phyloP scores from a whole-genome alignment of 2,888 invertebrate species.

The Cephus nigrinus region DNA sequence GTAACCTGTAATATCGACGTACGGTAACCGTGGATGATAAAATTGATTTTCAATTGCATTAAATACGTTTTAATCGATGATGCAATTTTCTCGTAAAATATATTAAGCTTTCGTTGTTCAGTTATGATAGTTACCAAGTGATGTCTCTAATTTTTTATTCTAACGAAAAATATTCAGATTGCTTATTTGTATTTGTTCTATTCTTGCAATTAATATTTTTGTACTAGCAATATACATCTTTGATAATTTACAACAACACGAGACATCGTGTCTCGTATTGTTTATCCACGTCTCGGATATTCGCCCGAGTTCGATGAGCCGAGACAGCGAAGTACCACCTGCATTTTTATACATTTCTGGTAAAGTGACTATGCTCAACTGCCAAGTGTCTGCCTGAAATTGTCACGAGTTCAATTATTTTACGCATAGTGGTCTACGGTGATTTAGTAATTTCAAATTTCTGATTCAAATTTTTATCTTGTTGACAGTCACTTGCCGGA shows the following conservation, averaged over 20 bases:
- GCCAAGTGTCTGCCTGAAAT: conserved; percentile 16
- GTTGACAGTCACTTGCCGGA: not conserved
- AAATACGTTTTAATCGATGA: not conserved
- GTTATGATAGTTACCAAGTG: not conserved
- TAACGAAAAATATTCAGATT: not conserved
- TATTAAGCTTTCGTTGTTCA: not conserved
- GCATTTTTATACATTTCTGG: conserved; percentile 16
- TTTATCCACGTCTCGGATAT: not conserved
- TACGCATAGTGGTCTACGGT: not conserved
- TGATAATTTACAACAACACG: not conserved
- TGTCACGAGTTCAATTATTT: conserved; percentile 11
- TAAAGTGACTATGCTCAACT: conserved; percentile 22
- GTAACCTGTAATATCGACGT: not conserved
- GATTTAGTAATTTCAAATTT: not conserved
- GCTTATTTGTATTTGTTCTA: not conserved
- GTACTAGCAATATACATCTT: not conserved
- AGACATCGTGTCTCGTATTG: not conserved
- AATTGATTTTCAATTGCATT: not conserved
- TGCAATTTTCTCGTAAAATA: not conserved
- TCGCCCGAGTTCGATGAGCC: not conserved
- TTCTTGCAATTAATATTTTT: not conserved
- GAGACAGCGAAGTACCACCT: conserved; percentile 3
- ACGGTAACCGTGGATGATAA: not conserved
- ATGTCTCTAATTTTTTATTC: not conserved
- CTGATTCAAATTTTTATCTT: not conserved